These are phyloP conservation scores for Heliornis fulica DNA, from an alignment of 2,113 vertebrate species.

Conservation along the genomic window DNA sequence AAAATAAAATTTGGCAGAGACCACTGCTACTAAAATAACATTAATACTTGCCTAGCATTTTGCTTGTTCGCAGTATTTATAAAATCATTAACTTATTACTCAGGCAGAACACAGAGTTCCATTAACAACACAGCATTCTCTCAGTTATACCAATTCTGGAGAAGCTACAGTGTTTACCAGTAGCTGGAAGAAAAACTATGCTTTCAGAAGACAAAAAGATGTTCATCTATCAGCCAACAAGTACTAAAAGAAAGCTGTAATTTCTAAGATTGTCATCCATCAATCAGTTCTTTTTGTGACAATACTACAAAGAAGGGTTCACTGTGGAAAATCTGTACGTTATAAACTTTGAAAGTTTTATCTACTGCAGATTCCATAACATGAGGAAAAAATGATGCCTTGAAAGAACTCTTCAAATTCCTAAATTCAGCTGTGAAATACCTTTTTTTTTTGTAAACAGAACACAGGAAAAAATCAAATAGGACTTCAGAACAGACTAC, in stretches of 20 bases:
- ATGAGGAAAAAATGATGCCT: neutral
- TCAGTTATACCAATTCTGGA: neutral
- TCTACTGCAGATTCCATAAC: neutral
- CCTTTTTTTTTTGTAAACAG: neutral
- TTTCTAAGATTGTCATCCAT: neutral
- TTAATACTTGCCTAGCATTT: neutral
- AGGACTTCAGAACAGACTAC: neutral
- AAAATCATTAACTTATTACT: conserved; percentile 15
- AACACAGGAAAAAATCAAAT: neutral
- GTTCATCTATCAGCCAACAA: neutral
- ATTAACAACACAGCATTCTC: neutral
- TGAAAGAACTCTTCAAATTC: neutral
- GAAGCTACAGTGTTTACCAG: neutral
- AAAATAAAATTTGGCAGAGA: neutral
- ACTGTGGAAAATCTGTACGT: neutral
- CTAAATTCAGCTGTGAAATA: neutral
- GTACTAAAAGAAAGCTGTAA: neutral
- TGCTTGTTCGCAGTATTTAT: neutral
- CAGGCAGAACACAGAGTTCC: neutral
- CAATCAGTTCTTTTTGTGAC: neutral
- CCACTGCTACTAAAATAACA: neutral
- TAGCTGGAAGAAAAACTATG: neutral
- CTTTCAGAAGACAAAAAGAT: neutral
- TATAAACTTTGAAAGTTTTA: neutral
- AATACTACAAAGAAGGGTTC: neutral